A percentile compares a stretch with the other conserved stretches of the same genome.
These are phyloP conservation scores for Eulemur rufifrons DNA, from an alignment of 2,113 vertebrate species.

Conservation along the genomic window DNA sequence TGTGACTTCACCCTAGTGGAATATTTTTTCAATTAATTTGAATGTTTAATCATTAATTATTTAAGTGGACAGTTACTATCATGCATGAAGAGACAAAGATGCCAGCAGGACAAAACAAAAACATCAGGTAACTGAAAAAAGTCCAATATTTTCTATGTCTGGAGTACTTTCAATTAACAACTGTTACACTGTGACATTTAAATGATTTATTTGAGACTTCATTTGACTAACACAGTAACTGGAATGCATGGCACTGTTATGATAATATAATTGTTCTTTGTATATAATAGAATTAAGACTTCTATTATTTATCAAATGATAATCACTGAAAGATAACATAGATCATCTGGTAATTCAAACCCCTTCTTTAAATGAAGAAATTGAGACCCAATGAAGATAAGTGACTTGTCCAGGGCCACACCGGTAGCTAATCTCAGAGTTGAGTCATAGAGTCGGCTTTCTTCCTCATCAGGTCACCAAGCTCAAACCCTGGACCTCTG, in stretches of 20 bases:
- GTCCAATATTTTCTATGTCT: not conserved
- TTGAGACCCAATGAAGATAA: not conserved
- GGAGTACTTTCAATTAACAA: not conserved
- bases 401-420: not conserved
- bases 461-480: not conserved
- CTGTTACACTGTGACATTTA: not conserved
- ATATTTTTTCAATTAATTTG: not conserved
- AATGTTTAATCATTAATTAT: not conserved
- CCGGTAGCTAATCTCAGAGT: not conserved
- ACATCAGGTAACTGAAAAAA: not conserved
- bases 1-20: not conserved
- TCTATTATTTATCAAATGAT: not conserved
- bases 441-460: not conserved
- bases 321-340: not conserved
- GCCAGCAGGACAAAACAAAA: not conserved
- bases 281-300: not conserved
- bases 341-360: not conserved
- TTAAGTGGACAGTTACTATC: not conserved
- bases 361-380: not conserved
- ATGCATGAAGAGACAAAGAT: not conserved
- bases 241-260: not conserved
- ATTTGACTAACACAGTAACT: not conserved
- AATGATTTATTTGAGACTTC: not conserved
- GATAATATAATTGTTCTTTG: not conserved
- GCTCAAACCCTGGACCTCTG: too few species aligned